phyloP scores from a whole-genome alignment of 2,113 vertebrate genomes.

The Sporophila hypoxantha region DNA sequence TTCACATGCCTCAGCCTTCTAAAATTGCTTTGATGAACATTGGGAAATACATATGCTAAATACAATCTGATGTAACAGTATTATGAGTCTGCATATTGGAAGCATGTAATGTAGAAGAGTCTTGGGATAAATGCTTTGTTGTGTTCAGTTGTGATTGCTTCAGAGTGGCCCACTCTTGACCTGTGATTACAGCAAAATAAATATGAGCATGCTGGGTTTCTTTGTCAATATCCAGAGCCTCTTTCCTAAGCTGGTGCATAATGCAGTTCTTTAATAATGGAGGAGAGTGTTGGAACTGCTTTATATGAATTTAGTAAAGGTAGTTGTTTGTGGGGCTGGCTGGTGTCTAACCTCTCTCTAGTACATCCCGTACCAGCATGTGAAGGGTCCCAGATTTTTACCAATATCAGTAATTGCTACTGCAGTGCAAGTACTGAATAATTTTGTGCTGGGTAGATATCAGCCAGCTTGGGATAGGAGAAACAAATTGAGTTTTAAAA shows the following conservation, averaged over 20 bases:
- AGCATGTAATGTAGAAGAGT: neutral
- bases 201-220: fast-evolving
- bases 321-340: neutral
- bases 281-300: neutral
- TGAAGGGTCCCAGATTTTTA: neutral
- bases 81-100: neutral
- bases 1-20: neutral
- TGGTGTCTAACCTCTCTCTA: neutral
- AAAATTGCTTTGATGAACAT: neutral
- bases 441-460: neutral
- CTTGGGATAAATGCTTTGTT: neutral
- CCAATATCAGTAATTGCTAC: neutral
- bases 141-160: neutral
- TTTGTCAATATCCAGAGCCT: neutral
- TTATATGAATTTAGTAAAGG: neutral
- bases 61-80: neutral
- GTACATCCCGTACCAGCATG: fast-evolving
- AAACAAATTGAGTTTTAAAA: neutral
- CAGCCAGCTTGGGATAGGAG: neutral
- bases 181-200: neutral
- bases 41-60: neutral
- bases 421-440: neutral
- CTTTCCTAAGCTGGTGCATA: neutral
- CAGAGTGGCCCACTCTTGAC: neutral
- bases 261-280: neutral